phyloP scores from a whole-genome alignment of 2,797 vertebrate genomes.

The Pyrocephalus nanus region DNA sequence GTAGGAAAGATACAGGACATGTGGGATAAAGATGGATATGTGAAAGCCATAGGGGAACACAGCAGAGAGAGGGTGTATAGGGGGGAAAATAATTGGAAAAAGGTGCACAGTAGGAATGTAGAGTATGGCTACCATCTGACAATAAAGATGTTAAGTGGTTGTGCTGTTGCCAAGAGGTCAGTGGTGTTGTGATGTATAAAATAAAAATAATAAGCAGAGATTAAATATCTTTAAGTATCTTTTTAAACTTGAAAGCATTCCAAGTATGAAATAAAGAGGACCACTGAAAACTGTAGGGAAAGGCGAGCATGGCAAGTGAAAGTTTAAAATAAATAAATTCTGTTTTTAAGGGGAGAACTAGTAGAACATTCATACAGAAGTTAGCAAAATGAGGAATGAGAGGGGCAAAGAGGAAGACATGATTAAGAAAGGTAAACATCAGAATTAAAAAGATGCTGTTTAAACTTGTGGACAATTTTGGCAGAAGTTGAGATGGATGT shows the following conservation, averaged over 20 bases:
- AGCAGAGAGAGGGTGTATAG: not conserved
- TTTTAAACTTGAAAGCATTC: not conserved
- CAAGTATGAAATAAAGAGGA: not conserved
- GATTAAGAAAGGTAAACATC: not conserved
- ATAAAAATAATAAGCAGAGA: not conserved
- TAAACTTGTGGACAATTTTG: not conserved
- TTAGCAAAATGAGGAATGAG: not conserved
- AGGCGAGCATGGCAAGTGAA: not conserved
- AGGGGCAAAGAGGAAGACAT: not conserved
- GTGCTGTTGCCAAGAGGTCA: not conserved
- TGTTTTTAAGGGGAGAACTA: not conserved
- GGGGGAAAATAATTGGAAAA: conserved; percentile 9
- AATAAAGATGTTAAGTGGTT: not conserved
- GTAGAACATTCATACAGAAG: not conserved
- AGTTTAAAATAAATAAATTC: not conserved
- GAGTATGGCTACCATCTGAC: not conserved
- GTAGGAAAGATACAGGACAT: conserved; percentile 5
- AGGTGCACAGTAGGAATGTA: not conserved
- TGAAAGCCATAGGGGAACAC: not conserved
- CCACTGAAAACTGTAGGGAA: not conserved
- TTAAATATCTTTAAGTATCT: not conserved
- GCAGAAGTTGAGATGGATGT: not conserved
- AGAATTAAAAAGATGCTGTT: not conserved
- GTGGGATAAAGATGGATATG: not conserved
- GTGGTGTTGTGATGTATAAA: not conserved